phyloP scores from a whole-genome alignment of 2,888 invertebrate species.

The Thera obeliscata region DNA sequence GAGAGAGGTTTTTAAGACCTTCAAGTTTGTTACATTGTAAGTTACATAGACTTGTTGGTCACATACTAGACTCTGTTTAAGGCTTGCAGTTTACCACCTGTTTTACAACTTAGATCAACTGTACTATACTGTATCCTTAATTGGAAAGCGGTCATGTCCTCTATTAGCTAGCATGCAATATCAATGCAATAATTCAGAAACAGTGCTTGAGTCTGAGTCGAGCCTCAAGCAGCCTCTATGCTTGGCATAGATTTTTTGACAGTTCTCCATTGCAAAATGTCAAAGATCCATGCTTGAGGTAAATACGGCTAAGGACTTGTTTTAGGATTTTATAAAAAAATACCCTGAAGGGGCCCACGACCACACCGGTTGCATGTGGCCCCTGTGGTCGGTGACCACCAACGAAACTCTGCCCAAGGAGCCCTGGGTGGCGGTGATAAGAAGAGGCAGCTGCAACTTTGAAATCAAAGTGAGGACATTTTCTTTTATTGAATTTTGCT shows the following conservation, averaged over 20 bases:
- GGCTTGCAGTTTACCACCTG: conserved; percentile 8
- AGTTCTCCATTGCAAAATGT: too few relatives aligned
- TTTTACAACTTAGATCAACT: conserved; percentile 24
- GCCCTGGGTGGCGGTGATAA: conserved; percentile 92
- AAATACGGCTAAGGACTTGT: too few relatives aligned
- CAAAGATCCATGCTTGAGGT: too few relatives aligned
- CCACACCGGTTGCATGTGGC: conserved; percentile 87
- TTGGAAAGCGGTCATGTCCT: conserved; percentile 28
- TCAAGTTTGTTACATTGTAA: neutral
- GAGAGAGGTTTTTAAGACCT: neutral
- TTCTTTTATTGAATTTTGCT: neutral
- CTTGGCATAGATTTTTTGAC: too few relatives aligned
- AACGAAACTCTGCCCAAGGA: conserved; percentile 77
- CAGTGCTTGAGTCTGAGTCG: too few relatives aligned
- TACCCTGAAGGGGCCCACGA: conserved; percentile 70
- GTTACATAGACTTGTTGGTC: neutral
- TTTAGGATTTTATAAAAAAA: too few relatives aligned
- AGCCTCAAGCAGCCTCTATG: too few relatives aligned
- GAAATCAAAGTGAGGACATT: conserved; percentile 87
- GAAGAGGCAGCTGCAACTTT: conserved; percentile 91
- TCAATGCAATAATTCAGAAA: neutral
- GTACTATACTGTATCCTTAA: conserved; percentile 21
- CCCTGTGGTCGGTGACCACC: conserved; percentile 82
- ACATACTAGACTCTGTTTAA: conserved; percentile 1
- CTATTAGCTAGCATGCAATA: conserved; percentile 5